Base-by-base conservation (phyloP, 2,888 invertebrate species). In the Tetragnatha montana region DNA sequence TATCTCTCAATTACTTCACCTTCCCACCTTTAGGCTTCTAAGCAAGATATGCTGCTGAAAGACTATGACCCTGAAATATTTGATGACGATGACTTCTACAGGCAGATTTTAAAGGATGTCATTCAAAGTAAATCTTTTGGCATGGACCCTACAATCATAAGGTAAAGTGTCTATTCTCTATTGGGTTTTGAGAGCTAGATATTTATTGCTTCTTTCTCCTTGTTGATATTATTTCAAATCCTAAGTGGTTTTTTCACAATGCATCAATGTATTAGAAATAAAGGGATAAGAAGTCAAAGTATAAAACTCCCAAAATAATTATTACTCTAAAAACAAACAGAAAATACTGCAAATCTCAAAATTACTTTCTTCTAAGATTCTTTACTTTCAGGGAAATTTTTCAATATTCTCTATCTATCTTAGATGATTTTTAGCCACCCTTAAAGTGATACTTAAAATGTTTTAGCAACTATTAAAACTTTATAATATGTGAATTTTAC, bases 71-170 rank as follows among this genome's bases (percentile, higher is more conserved):
- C 95, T 0, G 97, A 99, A 94, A 97, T 99, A 92, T 99, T 97
- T 94, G 98, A 99, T 93, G 99, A 99, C 93, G 97, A 97, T 92
- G 99, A 99, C 93, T 99, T 99, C 93, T 99, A 99, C 94, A 98
- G 98, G 93, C 97, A 98, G 92, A 94, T 98, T 85, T 94, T 99
- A 74, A 94, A 97, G 91, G 98, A 99, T 93, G 94, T 99, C 70
- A 98, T 99, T 91, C 98, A 99, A 93, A 96, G 96, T 91, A 98
- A 98, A 94, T 96, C 97, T 0, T 96, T 96, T 92, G 92, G 92
- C 69, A 95, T 97, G 0, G 98, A 97, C 94, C 97, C 98, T 0
- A 95, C 96, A 10, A 97, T 97, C 92, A 95, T 98, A 74, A 96
- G 97, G 90, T 93, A 95, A 94, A 35, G 35, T 35, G 35, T 35